Evolutionary conservation across 2,888 invertebrate genomes (phyloP), one percentile per base, ranked within the genome.

Genomic region (Epicampocera succincta): DNA sequence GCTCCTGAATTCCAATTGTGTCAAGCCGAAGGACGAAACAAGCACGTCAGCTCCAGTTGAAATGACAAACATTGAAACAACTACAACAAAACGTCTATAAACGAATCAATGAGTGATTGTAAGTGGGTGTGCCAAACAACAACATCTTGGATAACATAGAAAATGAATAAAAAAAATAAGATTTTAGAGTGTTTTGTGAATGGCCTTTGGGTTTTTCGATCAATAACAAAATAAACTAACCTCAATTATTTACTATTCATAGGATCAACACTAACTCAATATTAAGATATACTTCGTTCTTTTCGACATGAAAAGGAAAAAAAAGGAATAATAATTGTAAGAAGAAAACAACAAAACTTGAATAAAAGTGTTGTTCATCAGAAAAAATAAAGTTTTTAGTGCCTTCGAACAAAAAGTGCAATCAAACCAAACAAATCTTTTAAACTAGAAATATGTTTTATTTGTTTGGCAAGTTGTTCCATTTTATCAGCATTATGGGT

Each of bases 191-290:
- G 60, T 52, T 29, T 71, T 48, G 52, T 40, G 54, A 65, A 74
- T 74, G 82, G 44, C 82, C 77, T 77, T 77, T 60, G 81, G 75
- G 77, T 77, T 40, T 60, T 81, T 77, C 52, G 77, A 82, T 78
- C 81, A 74, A 82, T 82, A 82, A 82, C 77, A 69, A 82, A 82
- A 82, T 82, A 82, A 82, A 81, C 76, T 76, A 81, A 82, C 82
- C 82, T 71, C 82, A 82, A 82, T 82, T 82, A 82, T 82, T 78
- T 82, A 40, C 82, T 60, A 82, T 82, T 82, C 82, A 82, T 82
- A 56, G 76, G 61, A 81, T 76, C 76, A 81, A 69, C 72, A 82
- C 77, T 74, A 82, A 78, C 66, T 82, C 74, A 81, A 72, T 81
- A 72, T 68, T 61, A 61, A 71, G 48, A 76, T 72, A 33, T 81